Base-by-base conservation (phyloP, 2,888 invertebrate species). In the Muschampia plurimacula region DNA sequence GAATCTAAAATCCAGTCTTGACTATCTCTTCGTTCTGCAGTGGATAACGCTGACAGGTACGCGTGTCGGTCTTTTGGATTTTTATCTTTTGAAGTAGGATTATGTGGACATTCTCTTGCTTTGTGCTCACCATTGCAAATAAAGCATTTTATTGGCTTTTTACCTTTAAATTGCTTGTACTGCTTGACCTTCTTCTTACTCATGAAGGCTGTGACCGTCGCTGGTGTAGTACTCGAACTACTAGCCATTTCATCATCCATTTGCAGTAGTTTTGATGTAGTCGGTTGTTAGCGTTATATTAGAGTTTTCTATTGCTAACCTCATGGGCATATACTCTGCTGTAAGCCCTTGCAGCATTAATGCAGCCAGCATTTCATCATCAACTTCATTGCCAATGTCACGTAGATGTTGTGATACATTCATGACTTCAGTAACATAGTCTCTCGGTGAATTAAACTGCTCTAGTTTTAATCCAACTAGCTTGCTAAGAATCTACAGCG, bases 351-450 rank as follows among this genome's bases (percentile, higher is more conserved):
- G 46, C 13, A 46, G 13, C 12, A 13, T 46, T 46, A 46, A 46
- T 46, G 46, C 46, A 46, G 46, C 46, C 13, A 46, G 46, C 46
- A 13, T 13, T 4, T 46, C 46, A 5, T 46, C 46, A 46, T 46
- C 46, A 46, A 46, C 46, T 46, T 46, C 13, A 2, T 46, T 46
- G 0, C 46, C 46, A 46, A 46, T 13, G 5, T 46, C 46, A 46
- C 46, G 13, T 12, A 49, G 49, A 49, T n/a, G n/a, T 49, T 49
- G 49, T 49, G 49, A 49, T 15, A 49, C 49, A 49, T 49, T 49
- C 49, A 49, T 49, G n/a, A 49, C 49, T 49, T 49, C 49, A 49
- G 49, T 49, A 49, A 49, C 49, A 49, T 49, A 49, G n/a, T 49
- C n/a, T 49, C n/a, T n/a, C 49, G 49, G 49, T n/a, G n/a, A n/a